Conservation (phyloP, 2,113 vertebrate species). For the human (Homo sapiens) region DNA sequence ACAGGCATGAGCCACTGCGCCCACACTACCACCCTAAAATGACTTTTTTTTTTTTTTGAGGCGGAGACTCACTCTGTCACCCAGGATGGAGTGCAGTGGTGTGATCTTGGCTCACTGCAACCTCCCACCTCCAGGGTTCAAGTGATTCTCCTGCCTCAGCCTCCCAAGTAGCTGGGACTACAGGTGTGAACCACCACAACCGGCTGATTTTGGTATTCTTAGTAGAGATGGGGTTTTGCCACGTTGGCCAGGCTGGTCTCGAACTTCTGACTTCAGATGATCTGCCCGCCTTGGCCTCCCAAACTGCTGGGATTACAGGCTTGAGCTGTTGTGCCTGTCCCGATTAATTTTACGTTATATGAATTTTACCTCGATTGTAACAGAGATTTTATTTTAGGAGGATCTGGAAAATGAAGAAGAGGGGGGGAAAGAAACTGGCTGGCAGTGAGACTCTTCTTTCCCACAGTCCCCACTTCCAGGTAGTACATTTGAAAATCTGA, state of each 20-base stretch:
- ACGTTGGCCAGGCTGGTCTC: not conserved
- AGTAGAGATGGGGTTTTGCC: not conserved
- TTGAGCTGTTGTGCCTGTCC: not conserved
- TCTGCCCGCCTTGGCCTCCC: not conserved
- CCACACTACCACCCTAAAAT: too few relatives aligned
- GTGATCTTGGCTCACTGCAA: too few relatives aligned
- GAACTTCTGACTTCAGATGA: not conserved
- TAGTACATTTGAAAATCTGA: not conserved
- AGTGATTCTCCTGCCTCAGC: not conserved
- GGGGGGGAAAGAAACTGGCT: not conserved
- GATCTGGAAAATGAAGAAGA: not conserved
- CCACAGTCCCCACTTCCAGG: not conserved
- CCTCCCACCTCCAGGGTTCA: not conserved
- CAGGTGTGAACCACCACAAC: not conserved
- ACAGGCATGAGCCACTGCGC: not conserved
- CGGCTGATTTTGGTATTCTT: not conserved
- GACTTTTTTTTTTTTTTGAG: too few relatives aligned
- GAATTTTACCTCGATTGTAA: not conserved
- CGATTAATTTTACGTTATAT: not conserved
- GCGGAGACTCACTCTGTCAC: too few relatives aligned
- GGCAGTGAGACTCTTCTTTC: not conserved
- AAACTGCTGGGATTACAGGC: not conserved
- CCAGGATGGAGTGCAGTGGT: too few relatives aligned
- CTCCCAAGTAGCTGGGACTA: not conserved
- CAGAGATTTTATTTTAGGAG: not conserved